Conservation (phyloP, 2,113 vertebrate genomes). For the Crotalus horridus region DNA sequence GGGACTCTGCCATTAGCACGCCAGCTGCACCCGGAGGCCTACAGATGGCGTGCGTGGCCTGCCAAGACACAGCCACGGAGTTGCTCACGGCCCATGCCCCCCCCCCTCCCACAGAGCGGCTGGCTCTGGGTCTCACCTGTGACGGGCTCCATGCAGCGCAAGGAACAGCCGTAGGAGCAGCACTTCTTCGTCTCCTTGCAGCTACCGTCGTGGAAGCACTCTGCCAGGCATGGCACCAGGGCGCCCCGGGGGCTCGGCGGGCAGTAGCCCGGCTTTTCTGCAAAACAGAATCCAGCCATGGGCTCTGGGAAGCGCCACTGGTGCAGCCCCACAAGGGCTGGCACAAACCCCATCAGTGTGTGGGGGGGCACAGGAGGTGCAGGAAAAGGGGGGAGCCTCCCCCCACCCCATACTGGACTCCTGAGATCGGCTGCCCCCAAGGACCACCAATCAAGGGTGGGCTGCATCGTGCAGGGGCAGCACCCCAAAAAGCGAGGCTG, state of each 20-base stretch:
- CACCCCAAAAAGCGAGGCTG: background rate
- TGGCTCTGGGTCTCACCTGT: background rate
- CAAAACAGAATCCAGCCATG: background rate
- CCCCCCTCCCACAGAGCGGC: no score
- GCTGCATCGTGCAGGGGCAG: background rate
- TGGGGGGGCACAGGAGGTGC: background rate
- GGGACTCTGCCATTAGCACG: background rate
- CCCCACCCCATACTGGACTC: background rate
- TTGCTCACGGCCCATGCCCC: background rate
- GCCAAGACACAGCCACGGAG: background rate
- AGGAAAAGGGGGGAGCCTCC: no score
- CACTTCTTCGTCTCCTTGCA: background rate
- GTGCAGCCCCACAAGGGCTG: background rate
- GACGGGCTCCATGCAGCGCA: background rate
- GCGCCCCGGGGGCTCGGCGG: background rate
- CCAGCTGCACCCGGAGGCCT: background rate
- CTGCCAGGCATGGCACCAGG: accelerated
- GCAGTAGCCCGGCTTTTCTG: background rate
- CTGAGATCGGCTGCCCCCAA: background rate
- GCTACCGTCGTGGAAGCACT: background rate
- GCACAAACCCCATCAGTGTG: background rate
- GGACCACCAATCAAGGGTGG: background rate
- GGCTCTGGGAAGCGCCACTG: no score
- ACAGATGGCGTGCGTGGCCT: background rate
- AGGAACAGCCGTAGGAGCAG: background rate